These are phyloP conservation scores for Aulostomus chinensis DNA, from an alignment of 2,797 vertebrate species.

Conservation along the genomic window DNA sequence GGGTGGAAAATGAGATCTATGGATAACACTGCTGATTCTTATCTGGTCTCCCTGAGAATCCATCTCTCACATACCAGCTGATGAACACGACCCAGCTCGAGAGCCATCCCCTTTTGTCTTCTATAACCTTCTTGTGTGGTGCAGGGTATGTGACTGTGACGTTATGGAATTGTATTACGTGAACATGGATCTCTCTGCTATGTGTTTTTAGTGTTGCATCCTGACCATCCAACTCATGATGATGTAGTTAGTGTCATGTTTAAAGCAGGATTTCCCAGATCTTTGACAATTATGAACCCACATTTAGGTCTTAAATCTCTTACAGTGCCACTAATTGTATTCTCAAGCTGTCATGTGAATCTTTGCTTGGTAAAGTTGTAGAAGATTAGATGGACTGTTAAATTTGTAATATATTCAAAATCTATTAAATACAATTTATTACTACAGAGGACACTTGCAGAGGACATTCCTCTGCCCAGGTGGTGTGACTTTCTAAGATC, in stretches of 20 bases:
- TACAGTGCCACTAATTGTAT: not conserved
- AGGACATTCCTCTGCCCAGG: no score
- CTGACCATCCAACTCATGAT: constrained; percentile 1
- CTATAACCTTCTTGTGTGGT: constrained; percentile 5
- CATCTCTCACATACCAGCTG: not conserved
- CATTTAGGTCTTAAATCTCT: not conserved
- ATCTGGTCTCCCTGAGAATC: constrained; percentile 5
- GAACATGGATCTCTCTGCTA: not conserved
- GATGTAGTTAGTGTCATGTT: not conserved
- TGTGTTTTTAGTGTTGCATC: constrained; percentile 8
- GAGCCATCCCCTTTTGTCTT: constrained; percentile 1
- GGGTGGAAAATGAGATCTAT: constrained; percentile 90
- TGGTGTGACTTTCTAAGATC: no score
- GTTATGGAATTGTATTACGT: constrained; percentile 1
- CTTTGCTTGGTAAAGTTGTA: not conserved
- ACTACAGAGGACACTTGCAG: no score
- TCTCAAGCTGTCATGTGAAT: not conserved
- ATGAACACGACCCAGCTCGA: constrained; percentile 7
- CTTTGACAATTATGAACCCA: not conserved
- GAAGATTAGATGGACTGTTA: not conserved
- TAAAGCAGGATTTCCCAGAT: not conserved
- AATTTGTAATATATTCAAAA: no score
- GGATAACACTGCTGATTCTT: constrained; percentile 57
- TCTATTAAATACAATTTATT: no score
- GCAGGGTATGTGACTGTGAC: constrained; percentile 4